A percentile compares a stretch with the other conserved stretches of the same genome.
Conservation (phyloP, 2,888 invertebrate species). For the Myathropa florea region DNA sequence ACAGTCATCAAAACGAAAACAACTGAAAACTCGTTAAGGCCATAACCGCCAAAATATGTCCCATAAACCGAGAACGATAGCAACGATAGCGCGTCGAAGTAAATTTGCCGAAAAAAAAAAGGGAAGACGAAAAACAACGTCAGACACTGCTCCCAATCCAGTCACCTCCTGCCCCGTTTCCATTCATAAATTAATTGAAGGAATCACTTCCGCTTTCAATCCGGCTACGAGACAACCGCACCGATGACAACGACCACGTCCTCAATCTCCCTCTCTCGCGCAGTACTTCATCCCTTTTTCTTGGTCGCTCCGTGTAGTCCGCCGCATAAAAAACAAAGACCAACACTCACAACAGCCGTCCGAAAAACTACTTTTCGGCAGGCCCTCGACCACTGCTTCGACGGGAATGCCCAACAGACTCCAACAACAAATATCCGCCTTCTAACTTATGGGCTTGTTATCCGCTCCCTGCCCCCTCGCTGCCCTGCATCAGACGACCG, state of each 20-base stretch:
- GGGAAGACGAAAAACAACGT: conserved; percentile 49
- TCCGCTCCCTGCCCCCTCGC: conserved; percentile 36
- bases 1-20: not conserved
- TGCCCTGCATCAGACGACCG: not conserved
- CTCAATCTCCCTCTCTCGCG: not conserved
- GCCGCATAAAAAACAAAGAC: not conserved
- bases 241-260: conserved; percentile 6
- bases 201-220: conserved; percentile 69
- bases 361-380: conserved; percentile 28
- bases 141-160: not conserved
- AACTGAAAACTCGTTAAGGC: conserved; percentile 54
- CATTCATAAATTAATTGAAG: conserved; percentile 69
- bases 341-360: conserved; percentile 7
- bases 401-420: conserved; percentile 14
- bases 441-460: conserved; percentile 67
- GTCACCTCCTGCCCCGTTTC: conserved; percentile 9
- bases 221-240: conserved; percentile 41
- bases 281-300: conserved; percentile 36
- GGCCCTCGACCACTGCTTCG: not conserved
- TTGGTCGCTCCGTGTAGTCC: conserved; percentile 21
- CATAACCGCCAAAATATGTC: conserved; percentile 55
- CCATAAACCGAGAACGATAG: not conserved
- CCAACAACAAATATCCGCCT: conserved; percentile 17
- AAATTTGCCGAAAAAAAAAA: conserved; percentile 9
- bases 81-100: conserved; percentile 2